Percentiles rank a stretch among this genome's conserved stretches.
phyloP scores from a whole-genome alignment of 1,140 invertebrate species.

The Physella acuta region DNA sequence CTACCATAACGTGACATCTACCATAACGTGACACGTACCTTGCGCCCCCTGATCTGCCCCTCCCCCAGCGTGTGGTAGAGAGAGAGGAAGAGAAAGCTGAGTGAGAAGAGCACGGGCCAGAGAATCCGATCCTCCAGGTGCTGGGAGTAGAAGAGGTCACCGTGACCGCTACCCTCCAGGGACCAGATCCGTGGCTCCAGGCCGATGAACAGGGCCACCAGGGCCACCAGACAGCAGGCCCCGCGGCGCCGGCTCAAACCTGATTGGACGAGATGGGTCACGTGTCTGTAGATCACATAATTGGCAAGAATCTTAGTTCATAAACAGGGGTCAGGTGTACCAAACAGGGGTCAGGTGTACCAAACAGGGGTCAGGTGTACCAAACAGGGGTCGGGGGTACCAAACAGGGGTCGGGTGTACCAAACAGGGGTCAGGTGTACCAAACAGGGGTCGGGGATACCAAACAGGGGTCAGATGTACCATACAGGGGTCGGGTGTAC shows the following conservation, averaged over 20 bases:
- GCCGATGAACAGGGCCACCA: constrained; percentile 35
- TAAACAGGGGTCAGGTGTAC: too few relatives aligned
- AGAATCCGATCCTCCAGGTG: constrained; percentile 24
- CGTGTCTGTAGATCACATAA: too few relatives aligned
- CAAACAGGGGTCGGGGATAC: too few relatives aligned
- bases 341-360: too few relatives aligned
- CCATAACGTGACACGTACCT: constrained; percentile 18
- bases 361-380: too few relatives aligned
- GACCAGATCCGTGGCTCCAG: constrained; percentile 40
- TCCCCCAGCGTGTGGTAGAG: constrained; percentile 34
- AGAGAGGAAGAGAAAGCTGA: constrained; percentile 34
- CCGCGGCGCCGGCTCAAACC: constrained; percentile 30
- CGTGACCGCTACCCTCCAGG: constrained; percentile 25
- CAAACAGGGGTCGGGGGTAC: too few relatives aligned
- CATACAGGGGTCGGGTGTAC: too few relatives aligned
- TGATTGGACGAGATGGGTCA: too few relatives aligned
- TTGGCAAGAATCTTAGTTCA: too few relatives aligned
- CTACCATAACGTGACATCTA: background rate
- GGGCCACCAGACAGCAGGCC: constrained; percentile 31
- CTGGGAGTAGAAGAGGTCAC: constrained; percentile 1
- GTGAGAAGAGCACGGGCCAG: constrained; percentile 35
- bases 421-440: too few relatives aligned
- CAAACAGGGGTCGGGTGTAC: too few relatives aligned
- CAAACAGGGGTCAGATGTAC: too few relatives aligned
- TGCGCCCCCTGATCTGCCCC: constrained; percentile 30